Conservation (phyloP, 2,888 invertebrate species). For the Muschampia plurimacula region DNA sequence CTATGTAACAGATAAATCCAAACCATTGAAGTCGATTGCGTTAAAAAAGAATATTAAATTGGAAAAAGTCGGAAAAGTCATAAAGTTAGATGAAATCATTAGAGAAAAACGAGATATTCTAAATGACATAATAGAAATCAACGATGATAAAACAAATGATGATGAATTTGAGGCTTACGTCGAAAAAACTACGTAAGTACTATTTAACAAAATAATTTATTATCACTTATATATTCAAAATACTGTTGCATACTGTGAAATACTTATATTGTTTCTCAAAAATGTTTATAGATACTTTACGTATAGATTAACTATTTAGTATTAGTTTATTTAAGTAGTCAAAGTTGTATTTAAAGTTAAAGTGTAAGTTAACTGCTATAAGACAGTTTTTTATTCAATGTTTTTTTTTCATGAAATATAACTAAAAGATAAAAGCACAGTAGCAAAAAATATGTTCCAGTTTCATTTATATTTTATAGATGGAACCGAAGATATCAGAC, state of each 20-base stretch:
- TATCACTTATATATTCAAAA: no score
- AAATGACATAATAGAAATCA: constrained; percentile 19
- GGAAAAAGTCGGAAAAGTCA: constrained; percentile 67
- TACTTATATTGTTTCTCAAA: no score
- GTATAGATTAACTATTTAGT: no score
- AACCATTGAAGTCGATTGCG: constrained; percentile 57
- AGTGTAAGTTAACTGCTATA: no score
- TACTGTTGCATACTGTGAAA: no score
- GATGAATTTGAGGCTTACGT: constrained; percentile 61
- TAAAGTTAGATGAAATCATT: constrained; percentile 60
- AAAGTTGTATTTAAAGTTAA: no score
- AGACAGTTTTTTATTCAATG: no score
- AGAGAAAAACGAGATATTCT: constrained; percentile 56
- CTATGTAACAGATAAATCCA: constrained; percentile 59
- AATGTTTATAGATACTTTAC: no score
- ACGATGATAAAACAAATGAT: constrained; percentile 20
- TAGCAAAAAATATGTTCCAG: neutral
- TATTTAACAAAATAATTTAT: neutral
- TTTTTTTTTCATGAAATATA: no score
- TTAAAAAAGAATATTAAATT: constrained; percentile 67
- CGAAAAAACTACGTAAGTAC: constrained; percentile 70
- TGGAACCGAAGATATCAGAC: neutral
- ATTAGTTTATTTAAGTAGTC: no score
- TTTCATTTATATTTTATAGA: neutral
- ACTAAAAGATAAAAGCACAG: no score